These are phyloP conservation scores for Crypturellus undulatus DNA, from an alignment of 2,113 vertebrate genomes.

Conservation along the genomic window DNA sequence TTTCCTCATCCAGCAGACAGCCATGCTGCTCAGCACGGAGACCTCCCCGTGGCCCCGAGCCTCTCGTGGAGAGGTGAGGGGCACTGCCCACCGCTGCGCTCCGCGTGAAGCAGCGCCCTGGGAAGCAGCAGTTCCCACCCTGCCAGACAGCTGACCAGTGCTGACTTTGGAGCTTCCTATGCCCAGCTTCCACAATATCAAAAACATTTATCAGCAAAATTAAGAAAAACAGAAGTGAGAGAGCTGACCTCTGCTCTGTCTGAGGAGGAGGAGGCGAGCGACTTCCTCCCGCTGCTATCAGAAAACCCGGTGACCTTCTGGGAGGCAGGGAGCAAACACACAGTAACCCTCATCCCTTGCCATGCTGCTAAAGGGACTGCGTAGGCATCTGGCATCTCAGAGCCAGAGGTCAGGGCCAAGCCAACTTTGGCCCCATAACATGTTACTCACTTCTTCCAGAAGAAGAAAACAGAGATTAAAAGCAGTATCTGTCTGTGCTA, in stretches of 20 bases:
- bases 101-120: neutral
- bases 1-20: neutral
- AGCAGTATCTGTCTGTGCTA: neutral
- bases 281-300: neutral
- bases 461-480: conserved; percentile 1
- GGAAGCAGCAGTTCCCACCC: neutral
- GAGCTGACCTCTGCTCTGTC: neutral
- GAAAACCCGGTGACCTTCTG: neutral
- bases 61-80: neutral
- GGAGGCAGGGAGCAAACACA: neutral
- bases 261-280: neutral
- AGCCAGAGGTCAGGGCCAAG: neutral
- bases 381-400: neutral
- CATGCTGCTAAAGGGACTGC: neutral
- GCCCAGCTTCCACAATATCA: conserved; percentile 8
- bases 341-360: neutral
- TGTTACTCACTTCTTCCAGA: neutral
- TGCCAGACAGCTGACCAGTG: neutral
- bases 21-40: neutral
- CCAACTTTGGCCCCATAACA: neutral
- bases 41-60: neutral
- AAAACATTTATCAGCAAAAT: conserved; percentile 12
- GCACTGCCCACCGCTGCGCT: neutral
- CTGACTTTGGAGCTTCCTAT: neutral
- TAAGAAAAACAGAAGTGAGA: neutral